phyloP scores from a whole-genome alignment of 2,797 vertebrate genomes.

The Gallirallus australis region DNA sequence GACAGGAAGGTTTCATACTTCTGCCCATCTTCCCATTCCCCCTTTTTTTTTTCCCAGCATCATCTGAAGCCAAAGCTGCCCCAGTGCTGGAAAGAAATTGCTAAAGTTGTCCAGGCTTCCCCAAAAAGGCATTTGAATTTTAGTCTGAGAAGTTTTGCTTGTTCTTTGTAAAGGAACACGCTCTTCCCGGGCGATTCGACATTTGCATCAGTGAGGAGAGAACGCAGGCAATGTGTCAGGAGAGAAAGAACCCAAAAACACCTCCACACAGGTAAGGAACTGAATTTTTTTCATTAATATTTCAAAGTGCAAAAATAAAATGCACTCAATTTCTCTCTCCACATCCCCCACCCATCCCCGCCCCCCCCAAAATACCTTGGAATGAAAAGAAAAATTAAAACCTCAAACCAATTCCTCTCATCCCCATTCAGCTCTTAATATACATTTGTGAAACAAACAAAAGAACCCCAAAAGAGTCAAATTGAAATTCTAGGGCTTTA shows the following conservation, averaged over 20 bases:
- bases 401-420: not conserved
- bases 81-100: not conserved
- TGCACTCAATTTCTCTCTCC: conserved; percentile 4
- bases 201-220: not conserved
- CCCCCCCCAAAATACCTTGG: not conserved
- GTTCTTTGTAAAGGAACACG: not conserved
- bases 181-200: conserved; percentile 24
- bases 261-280: not conserved
- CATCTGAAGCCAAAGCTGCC: not conserved
- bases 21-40: not conserved
- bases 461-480: conserved; percentile 21
- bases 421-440: conserved; percentile 24
- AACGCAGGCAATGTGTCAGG: conserved; percentile 40
- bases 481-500: conserved; percentile 49
- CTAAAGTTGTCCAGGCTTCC: not conserved
- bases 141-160: not conserved
- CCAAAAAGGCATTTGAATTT: not conserved
- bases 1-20: not conserved
- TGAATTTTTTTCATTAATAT: conserved; percentile 45
- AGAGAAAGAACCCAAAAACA: not conserved
- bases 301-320: conserved; percentile 61
- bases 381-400: conserved; percentile 44
- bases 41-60: not conserved
- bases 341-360: not conserved
- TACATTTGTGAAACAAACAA: not conserved